Evolutionary conservation across 1,140 invertebrate genomes (phyloP).

Genomic region (Oedothorax gibbosus): DNA sequence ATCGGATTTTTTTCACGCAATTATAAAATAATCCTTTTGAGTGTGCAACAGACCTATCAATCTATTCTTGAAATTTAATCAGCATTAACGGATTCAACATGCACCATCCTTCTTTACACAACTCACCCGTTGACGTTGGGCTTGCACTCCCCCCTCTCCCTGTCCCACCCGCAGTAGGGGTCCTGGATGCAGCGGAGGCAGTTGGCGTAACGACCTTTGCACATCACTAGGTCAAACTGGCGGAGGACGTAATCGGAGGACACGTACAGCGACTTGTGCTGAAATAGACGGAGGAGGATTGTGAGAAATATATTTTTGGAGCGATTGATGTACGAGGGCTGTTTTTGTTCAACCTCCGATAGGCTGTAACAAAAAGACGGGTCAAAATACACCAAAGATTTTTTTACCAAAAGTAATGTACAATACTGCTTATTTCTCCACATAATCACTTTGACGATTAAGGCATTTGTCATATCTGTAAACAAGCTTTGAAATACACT

Average conservation of each 20-base stretch:
- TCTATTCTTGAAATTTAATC: background rate
- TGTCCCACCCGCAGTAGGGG: constrained; percentile 92
- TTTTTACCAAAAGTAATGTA: no score
- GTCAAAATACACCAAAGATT: no score
- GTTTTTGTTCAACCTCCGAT: no score
- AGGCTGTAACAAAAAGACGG: no score
- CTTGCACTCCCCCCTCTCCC: constrained; percentile 82
- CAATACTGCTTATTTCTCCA: no score
- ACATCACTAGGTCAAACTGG: constrained; percentile 87
- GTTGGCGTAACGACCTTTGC: constrained; percentile 85
- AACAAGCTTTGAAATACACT: no score
- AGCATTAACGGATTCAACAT: background rate
- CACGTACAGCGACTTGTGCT: constrained; percentile 87
- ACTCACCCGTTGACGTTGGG: constrained; percentile 81
- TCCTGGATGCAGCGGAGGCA: constrained; percentile 88
- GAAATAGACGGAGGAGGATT: constrained; percentile 52
- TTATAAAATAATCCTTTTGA: constrained; percentile 2
- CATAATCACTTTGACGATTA: no score
- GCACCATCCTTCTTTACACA: background rate
- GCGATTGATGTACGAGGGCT: no score
- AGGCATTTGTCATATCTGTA: no score
- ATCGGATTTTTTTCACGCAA: no score
- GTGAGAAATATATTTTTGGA: no score
- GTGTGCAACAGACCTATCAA: no score
- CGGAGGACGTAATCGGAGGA: constrained; percentile 84